Evolutionary conservation across 53 echinoderm and acorn worm genomes (phyloP), one percentile per base, ranked within the genome.

Genomic region (Hippasteria phrygiana): DNA sequence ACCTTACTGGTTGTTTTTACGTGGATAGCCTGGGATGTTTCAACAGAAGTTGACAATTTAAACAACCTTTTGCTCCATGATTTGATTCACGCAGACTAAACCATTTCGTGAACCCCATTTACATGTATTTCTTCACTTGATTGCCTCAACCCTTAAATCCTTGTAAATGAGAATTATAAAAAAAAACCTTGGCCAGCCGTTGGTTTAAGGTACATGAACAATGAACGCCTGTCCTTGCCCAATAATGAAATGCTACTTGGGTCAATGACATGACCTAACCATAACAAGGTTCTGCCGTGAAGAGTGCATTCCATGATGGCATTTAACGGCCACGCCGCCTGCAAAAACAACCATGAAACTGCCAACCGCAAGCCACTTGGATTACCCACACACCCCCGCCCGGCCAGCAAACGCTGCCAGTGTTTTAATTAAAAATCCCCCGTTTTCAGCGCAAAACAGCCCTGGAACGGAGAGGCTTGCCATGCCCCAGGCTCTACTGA

Each of bases 261-360:
- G 67, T 85, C 70, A 85, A 50, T 85, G 85, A 51, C 85, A 70
- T 71, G 85, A 85, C 85, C 85, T 59, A 59, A 59, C 59, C n/a
- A 24, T 59, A 59, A 26, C 59, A 59, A 59, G 59, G 59, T 34
- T 46, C 70, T 43, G 33, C 34, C 71, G n/a, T 53, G 43, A 65
- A 63, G 64, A 16, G 43, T 51, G 71, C 50, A 85, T 71, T 63
- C 9, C 51, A 31, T n/a, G n/a, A n/a, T n/a, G n/a, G n/a, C n/a
- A n/a, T n/a, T n/a, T n/a, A n/a, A n/a, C 69, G 67, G 5, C 46
- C 46, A 4, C 64, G 43, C 4, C 45, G 71, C 85, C 71, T 85
- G 85, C 85, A 70, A 36, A 85, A 85, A 70, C 69, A 85, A 36
- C 36, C 72, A 40, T 17, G 17, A 71, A 12, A 36, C 11, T 0